Percentiles rank a stretch among this genome's conserved stretches.
These are phyloP conservation scores for Pomatorhinus ruficollis DNA, from an alignment of 2,113 vertebrate species.

Conservation along the genomic window DNA sequence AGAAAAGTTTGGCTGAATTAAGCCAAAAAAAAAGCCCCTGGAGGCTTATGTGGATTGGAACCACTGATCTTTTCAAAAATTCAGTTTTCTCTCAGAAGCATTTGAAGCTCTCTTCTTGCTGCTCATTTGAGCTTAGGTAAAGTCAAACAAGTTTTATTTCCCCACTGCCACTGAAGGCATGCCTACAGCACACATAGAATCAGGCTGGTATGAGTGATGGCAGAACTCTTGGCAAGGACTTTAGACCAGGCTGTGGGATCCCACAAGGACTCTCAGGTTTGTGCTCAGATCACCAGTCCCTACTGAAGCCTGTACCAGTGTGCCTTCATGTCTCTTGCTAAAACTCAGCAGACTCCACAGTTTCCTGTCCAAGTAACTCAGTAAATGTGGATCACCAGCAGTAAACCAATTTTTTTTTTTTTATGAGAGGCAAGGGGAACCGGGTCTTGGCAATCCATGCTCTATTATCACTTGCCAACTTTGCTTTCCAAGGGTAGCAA, in stretches of 20 bases:
- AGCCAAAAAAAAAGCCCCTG: background rate
- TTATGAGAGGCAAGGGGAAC: background rate
- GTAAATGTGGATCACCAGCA: background rate
- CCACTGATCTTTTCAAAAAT: background rate
- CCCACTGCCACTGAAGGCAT: background rate
- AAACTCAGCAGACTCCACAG: background rate
- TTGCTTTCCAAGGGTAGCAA: conserved; percentile 12
- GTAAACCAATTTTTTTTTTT: background rate
- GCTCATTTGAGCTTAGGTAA: background rate
- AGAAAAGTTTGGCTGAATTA: background rate
- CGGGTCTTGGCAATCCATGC: background rate
- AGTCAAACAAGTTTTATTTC: background rate
- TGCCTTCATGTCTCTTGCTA: background rate
- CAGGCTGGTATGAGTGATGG: background rate
- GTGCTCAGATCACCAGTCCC: background rate
- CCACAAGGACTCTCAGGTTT: background rate
- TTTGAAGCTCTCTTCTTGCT: background rate
- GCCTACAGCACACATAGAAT: background rate
- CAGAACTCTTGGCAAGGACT: background rate
- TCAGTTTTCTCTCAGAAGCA: background rate
- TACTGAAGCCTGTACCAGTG: background rate
- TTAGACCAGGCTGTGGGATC: background rate
- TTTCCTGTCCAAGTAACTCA: background rate
- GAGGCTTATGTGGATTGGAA: background rate
- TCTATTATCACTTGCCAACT: background rate